A percentile compares a stretch with the other conserved stretches of the same genome.
Conservation (phyloP, 1,140 invertebrate genomes). For the Spodoptera frugiperda region DNA sequence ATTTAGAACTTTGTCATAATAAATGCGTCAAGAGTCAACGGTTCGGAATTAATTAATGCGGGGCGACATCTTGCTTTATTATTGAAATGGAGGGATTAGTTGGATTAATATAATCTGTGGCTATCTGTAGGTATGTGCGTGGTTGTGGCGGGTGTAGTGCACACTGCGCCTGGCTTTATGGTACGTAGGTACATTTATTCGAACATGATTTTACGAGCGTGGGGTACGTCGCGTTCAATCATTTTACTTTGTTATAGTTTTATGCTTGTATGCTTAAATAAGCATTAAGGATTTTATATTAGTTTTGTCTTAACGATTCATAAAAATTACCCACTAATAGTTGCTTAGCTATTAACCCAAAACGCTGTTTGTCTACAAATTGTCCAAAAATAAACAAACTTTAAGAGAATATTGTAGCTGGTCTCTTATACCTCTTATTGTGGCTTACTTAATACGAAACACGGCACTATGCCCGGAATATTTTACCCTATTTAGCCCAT, state of each 20-base stretch:
- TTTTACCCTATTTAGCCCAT: background rate
- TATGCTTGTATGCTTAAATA: too few species aligned
- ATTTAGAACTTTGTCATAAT: slow-evolving; percentile 68
- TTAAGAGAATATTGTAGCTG: background rate
- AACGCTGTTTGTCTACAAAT: background rate
- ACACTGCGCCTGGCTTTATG: background rate
- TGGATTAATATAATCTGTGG: slow-evolving; percentile 55
- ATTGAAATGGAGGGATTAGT: slow-evolving; percentile 76
- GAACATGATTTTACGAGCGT: too few species aligned
- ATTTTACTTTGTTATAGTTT: too few species aligned
- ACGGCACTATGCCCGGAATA: background rate
- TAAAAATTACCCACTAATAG: too few species aligned
- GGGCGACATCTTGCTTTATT: slow-evolving; percentile 73
- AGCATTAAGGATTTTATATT: too few species aligned
- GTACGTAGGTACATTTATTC: background rate
- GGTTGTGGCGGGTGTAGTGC: background rate
- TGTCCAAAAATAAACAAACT: background rate
- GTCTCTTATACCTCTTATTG: background rate
- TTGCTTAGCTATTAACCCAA: too few species aligned
- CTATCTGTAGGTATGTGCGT: slow-evolving; percentile 30
- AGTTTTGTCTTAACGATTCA: too few species aligned
- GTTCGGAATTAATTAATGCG: slow-evolving; percentile 79
- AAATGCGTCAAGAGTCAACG: slow-evolving; percentile 63
- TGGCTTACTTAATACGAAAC: background rate
- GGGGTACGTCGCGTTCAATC: too few species aligned